Evolutionary conservation across 2,797 vertebrate species (phyloP).

Genomic region (Rhincodon typus): DNA sequence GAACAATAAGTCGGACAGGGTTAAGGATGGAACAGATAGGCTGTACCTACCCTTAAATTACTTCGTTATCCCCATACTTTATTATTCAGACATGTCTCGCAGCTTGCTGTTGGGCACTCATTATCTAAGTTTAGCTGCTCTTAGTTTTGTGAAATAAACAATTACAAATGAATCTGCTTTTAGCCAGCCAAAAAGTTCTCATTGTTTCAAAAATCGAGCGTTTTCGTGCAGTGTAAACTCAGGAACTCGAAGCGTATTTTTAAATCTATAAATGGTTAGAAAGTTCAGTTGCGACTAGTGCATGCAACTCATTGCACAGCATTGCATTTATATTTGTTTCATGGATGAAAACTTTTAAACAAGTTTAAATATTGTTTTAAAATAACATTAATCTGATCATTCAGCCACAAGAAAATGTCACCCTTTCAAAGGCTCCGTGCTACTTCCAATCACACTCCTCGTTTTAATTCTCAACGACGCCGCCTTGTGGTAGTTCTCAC

Average conservation of each 20-base stretch:
- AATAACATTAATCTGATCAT: not conserved
- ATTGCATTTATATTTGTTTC: not conserved
- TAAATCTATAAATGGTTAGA: not conserved
- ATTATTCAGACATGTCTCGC: not conserved
- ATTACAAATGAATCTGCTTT: not conserved
- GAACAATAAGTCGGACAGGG: not conserved
- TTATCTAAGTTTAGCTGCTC: not conserved
- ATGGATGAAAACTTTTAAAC: not conserved
- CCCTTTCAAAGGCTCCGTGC: not conserved
- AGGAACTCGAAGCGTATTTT: not conserved
- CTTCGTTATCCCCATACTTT: not conserved
- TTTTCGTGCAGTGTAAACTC: not conserved
- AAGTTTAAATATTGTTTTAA: not conserved
- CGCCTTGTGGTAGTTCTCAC: not conserved
- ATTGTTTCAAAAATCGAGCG: not conserved
- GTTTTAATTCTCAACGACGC: slow-evolving; percentile 12
- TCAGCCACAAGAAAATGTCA: not conserved
- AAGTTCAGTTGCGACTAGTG: not conserved
- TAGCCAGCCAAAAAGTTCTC: not conserved
- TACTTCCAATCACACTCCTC: not conserved
- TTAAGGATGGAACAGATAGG: not conserved
- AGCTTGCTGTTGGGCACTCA: too few species aligned
- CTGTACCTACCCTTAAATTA: not conserved
- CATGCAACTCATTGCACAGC: too few species aligned
- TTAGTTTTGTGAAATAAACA: not conserved